A percentile compares a stretch with the other conserved stretches of the same genome.
Evolutionary conservation across 64 coral and sea anemone species (phyloP).

Genomic region (Montipora foliosa): DNA sequence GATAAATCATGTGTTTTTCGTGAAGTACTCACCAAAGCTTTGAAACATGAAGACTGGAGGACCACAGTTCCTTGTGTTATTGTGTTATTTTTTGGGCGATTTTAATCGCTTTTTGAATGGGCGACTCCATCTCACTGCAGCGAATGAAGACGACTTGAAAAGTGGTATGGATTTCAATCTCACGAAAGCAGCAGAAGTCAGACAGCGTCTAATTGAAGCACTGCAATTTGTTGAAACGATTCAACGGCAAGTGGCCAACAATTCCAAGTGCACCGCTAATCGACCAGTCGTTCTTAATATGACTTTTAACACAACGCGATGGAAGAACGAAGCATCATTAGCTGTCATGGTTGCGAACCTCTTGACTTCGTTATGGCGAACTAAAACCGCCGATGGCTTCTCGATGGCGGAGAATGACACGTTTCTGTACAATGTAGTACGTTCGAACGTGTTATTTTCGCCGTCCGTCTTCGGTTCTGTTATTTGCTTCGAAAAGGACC

Average conservation of each 20-base stretch:
- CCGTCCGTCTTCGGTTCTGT: slow-evolving; percentile 63
- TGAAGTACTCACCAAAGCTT: background rate
- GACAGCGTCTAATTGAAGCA: background rate
- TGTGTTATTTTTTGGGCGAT: background rate
- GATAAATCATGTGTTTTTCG: background rate
- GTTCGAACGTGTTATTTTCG: slow-evolving; percentile 78
- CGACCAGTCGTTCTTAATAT: slow-evolving; percentile 39
- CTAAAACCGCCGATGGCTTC: slow-evolving; percentile 21
- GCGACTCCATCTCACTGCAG: background rate
- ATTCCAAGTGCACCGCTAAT: slow-evolving; percentile 7
- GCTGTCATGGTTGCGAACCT: slow-evolving; percentile 63
- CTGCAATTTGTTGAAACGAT: slow-evolving; percentile 51
- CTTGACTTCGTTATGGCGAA: slow-evolving; percentile 61
- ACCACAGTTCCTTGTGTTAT: background rate
- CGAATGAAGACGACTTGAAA: background rate
- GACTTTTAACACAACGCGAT: slow-evolving; percentile 43
- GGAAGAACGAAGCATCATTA: slow-evolving; percentile 58
- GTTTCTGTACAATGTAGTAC: slow-evolving; percentile 62
- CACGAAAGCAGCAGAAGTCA: background rate
- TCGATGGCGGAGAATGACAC: slow-evolving; percentile 66
- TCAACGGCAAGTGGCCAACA: slow-evolving; percentile 51
- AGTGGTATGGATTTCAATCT: background rate
- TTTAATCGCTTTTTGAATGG: background rate
- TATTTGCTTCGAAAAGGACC: slow-evolving; percentile 67
- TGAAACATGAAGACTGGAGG: background rate